A percentile compares a stretch with the other conserved stretches of the same genome.
These are phyloP conservation scores for Dendrocopos noguchii DNA, from an alignment of 2,113 vertebrate genomes.

Conservation along the genomic window DNA sequence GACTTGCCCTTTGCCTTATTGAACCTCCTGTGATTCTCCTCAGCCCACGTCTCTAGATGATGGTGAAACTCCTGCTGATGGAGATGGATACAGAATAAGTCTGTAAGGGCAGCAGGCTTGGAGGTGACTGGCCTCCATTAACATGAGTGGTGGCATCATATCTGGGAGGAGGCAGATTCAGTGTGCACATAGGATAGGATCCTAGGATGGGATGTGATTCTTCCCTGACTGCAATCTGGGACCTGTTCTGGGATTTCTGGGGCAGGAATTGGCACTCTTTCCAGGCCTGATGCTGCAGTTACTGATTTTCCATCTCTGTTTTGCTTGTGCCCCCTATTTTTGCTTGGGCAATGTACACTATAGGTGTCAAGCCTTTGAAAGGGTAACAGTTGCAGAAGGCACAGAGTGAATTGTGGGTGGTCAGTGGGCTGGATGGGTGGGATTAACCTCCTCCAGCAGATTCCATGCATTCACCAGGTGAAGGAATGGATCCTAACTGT, in stretches of 20 bases:
- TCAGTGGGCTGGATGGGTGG: neutral
- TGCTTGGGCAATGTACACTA: fast-evolving
- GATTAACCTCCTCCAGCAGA: neutral
- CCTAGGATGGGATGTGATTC: neutral
- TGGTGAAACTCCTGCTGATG: neutral
- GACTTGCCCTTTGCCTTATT: no score
- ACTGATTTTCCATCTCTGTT: neutral
- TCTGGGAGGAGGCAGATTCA: neutral
- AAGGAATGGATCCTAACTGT: neutral
- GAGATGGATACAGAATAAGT: neutral
- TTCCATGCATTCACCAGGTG: neutral
- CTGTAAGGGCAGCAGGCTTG: neutral
- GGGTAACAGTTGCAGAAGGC: neutral
- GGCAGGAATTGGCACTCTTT: neutral
- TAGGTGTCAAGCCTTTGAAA: neutral
- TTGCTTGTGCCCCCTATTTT: neutral
- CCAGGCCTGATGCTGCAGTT: neutral
- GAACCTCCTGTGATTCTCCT: no score
- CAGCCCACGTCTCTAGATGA: neutral
- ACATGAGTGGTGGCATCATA: neutral
- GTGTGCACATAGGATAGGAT: neutral
- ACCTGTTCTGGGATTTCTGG: neutral
- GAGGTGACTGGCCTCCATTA: neutral
- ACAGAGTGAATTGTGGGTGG: neutral
- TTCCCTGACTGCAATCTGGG: neutral